phyloP scores from a whole-genome alignment of 92 coral and sea anemone species.

The Umimayanthus chanpuru region DNA sequence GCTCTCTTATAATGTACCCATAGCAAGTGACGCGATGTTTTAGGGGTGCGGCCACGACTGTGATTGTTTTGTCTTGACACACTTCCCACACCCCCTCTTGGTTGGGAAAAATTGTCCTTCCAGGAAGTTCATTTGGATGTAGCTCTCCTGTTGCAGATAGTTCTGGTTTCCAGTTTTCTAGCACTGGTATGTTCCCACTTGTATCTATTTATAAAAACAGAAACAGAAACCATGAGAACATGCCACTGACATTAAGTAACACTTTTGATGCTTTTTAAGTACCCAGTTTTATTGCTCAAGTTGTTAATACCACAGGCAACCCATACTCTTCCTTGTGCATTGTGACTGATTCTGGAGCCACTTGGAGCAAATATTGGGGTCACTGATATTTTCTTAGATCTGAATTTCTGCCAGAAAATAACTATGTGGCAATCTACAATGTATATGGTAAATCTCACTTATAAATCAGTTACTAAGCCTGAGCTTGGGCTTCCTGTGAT shows the following conservation, averaged over 20 bases:
- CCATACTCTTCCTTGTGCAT: no score
- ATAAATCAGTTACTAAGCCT: no score
- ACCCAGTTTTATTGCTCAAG: neutral
- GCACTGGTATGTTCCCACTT: neutral
- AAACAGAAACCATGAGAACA: neutral
- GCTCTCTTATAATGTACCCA: constrained; percentile 88
- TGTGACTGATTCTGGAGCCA: no score
- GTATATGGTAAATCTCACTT: no score
- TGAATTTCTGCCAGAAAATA: no score
- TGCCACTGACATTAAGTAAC: neutral
- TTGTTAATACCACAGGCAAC: no score
- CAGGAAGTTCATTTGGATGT: constrained; percentile 77
- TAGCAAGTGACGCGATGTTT: constrained; percentile 83
- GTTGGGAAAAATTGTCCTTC: constrained; percentile 60
- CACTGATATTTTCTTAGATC: no score
- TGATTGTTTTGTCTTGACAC: constrained; percentile 68
- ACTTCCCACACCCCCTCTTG: constrained; percentile 71
- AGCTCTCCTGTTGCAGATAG: constrained; percentile 37
- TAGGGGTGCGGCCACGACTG: constrained; percentile 84
- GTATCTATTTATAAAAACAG: neutral
- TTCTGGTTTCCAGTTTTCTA: constrained; percentile 13
- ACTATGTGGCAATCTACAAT: no score
- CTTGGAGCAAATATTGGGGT: no score
- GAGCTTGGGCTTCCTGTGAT: no score
- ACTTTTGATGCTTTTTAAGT: neutral